These are phyloP conservation scores for Pteruthius melanotis DNA, from an alignment of 2,113 vertebrate genomes.

Conservation along the genomic window DNA sequence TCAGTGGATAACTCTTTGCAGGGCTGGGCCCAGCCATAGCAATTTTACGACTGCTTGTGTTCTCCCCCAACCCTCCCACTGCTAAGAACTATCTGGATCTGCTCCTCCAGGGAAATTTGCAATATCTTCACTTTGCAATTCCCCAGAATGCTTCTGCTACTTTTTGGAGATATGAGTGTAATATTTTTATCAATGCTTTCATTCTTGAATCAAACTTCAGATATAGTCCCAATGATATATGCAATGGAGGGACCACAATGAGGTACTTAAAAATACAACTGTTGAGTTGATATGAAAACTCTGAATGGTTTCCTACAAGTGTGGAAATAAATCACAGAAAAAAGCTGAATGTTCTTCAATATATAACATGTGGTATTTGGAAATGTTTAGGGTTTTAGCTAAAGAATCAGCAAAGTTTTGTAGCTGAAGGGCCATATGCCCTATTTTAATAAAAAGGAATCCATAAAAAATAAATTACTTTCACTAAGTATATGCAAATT, in stretches of 20 bases:
- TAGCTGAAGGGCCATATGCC: conserved; percentile 84
- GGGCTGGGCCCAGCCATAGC: neutral
- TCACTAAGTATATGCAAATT: conserved; percentile 99
- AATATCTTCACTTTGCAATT: conserved; percentile 52
- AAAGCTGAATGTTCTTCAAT: conserved; percentile 58
- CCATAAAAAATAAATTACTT: conserved; percentile 99
- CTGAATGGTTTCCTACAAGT: conserved; percentile 17
- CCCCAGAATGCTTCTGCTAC: conserved; percentile 35
- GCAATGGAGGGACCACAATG: conserved; percentile 29
- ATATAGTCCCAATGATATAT: conserved; percentile 35
- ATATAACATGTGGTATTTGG: conserved; percentile 1
- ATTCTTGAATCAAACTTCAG: conserved; percentile 58
- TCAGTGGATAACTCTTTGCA: neutral
- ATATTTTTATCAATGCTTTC: conserved; percentile 63
- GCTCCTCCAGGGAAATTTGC: conserved; percentile 57
- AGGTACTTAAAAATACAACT: conserved; percentile 45
- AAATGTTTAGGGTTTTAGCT: conserved; percentile 72
- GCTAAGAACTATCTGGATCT: neutral
- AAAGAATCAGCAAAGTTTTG: conserved; percentile 82
- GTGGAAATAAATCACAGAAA: conserved; percentile 66
- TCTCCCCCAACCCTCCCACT: neutral
- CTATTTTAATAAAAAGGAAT: conserved; percentile 96
- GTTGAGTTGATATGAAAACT: conserved; percentile 45
- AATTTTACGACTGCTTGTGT: neutral
- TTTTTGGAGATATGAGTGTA: conserved; percentile 59